These are phyloP conservation scores for Acleris literana DNA, from an alignment of 2,888 invertebrate genomes.

Conservation along the genomic window DNA sequence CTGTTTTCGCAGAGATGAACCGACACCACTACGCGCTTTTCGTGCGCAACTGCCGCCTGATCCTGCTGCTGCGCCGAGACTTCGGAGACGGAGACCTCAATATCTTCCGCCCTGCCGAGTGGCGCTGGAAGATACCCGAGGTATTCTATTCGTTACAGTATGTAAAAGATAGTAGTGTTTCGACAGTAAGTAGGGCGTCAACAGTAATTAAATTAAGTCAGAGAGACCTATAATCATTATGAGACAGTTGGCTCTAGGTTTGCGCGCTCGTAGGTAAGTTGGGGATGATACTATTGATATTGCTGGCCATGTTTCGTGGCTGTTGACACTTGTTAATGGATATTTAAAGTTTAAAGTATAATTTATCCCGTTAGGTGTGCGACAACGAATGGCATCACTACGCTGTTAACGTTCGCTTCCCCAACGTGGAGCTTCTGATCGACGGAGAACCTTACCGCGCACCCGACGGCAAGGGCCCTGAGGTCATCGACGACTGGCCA, in stretches of 20 bases:
- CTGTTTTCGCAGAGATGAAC: conserved; percentile 92
- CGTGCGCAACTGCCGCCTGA: conserved; percentile 97
- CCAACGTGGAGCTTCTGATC: conserved; percentile 93
- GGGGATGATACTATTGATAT: too few species aligned
- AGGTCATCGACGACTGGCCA: conserved; percentile 99
- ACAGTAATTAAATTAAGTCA: too few species aligned
- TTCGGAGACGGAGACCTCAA: conserved; percentile 96
- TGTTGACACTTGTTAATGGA: too few species aligned
- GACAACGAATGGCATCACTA: conserved; percentile 99
- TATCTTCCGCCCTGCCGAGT: conserved; percentile 98
- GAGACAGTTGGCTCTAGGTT: too few species aligned
- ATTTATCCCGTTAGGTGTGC: conserved; percentile 85
- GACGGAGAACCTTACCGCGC: conserved; percentile 89
- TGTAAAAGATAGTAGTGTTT: neutral
- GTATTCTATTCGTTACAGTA: conserved; percentile 64
- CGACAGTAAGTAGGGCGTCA: too few species aligned
- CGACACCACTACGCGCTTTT: conserved; percentile 99
- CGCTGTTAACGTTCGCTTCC: conserved; percentile 96
- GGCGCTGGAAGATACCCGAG: conserved; percentile 98
- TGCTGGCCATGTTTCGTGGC: too few species aligned
- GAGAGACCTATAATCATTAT: too few species aligned
- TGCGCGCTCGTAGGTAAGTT: too few species aligned
- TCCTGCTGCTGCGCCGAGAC: conserved; percentile 94
- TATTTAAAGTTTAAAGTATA: too few species aligned
- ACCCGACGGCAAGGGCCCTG: conserved; percentile 88